Base-by-base conservation (phyloP, 2,113 vertebrate genomes). In the Sprattus sprattus region DNA sequence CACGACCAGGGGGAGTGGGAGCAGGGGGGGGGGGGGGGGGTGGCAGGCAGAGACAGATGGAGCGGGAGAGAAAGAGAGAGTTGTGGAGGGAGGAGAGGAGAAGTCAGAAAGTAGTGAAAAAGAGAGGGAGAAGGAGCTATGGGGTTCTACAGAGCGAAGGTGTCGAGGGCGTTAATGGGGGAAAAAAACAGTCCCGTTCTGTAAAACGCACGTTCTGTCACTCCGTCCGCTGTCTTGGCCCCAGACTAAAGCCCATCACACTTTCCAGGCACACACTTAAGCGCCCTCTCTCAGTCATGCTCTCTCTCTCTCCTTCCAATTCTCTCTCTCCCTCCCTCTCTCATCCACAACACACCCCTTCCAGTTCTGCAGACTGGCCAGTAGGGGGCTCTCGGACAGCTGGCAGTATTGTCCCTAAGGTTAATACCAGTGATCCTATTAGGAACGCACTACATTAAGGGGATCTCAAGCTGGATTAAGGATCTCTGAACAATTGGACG, bases 361-460 rank as follows among this genome's bases (percentile, higher is more conserved):
- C 89, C 92, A 92, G 92, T 83, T 95, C 92, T 92, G 88, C 89
- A 91, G 86, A 86, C 90, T 90, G 87, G 89, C 95, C 95, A 95
- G 94, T 94, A 94, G 94, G 92, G 92, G 92, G 94, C 94, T 90
- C 95, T 94, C 92, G 92, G 95, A 95, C 95, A 95, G 93, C 92
- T 96, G 95, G 96, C 91, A 92, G 94, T 94, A 96, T 96, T 93
- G 95, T 96, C 95, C 91, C 93, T 93, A 93, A 94, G 94, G 96
- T 96, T 96, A 97, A 98, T 97, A 95, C 96, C 93, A 89, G 91
- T 89, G 96, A 99, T 99, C 98, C 96, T 97, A 98, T 99, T 98
- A 97, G 95, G 91, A 91, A 93, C 86, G 91, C 88, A 92, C 95
- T 96, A 96, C 96, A 95, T 96, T 96, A 96, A 95, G 95, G 95